phyloP scores from a whole-genome alignment of 2,888 invertebrate species.

The Pollenia angustigena region DNA sequence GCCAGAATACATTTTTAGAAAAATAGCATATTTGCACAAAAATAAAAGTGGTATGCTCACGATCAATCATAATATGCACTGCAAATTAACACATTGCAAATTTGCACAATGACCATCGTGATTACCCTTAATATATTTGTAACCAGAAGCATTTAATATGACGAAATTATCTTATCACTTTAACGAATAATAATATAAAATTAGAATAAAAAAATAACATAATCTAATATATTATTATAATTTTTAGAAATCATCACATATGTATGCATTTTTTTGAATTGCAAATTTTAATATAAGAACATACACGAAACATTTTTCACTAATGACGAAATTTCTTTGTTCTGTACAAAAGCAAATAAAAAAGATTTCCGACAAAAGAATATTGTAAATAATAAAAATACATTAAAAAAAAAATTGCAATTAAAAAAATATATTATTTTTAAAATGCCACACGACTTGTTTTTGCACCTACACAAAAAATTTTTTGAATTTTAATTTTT shows the following conservation, averaged over 20 bases:
- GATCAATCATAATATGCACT: no score
- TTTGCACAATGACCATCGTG: no score
- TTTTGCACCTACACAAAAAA: conserved; percentile 56
- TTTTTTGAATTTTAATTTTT: not conserved
- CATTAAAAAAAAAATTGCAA: conserved; percentile 22
- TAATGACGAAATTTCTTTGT: conserved; percentile 49
- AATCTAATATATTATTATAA: no score
- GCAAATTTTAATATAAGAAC: not conserved
- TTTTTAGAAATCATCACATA: not conserved
- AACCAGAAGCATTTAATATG: no score
- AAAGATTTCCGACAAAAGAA: conserved; percentile 49
- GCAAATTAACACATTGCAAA: no score
- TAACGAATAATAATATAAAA: no score
- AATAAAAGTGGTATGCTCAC: no score
- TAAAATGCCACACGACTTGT: conserved; percentile 60
- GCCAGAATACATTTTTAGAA: no score
- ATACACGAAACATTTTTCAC: not conserved
- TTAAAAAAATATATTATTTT: conserved; percentile 38
- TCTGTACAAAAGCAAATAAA: conserved; percentile 25
- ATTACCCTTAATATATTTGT: no score
- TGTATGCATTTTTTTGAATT: not conserved
- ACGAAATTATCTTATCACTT: no score
- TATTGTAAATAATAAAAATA: conserved; percentile 6
- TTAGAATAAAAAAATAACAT: no score
- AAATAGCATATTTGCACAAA: no score